A percentile compares a stretch with the other conserved stretches of the same genome.
phyloP scores from a whole-genome alignment of 2,888 invertebrate genomes.

The Linhomoeus sp. region DNA sequence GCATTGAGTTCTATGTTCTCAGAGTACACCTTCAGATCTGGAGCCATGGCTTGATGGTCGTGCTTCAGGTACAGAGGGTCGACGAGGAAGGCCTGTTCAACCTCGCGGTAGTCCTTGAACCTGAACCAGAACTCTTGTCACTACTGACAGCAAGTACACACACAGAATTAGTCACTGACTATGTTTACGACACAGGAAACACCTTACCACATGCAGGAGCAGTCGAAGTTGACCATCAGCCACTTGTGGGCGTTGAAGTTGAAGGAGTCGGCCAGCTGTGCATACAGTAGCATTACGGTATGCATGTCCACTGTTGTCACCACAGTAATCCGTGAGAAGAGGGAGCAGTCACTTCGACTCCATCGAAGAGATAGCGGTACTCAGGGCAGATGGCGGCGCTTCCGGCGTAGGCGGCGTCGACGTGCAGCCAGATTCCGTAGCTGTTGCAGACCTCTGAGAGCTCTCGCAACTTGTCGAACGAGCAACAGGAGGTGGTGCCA shows the following conservation, averaged over 20 bases:
- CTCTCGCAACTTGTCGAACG: conserved; percentile 68
- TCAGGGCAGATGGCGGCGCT: conserved; percentile 54
- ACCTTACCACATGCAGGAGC: conserved; percentile 85
- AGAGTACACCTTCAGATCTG: too few relatives aligned
- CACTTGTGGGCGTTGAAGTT: conserved; percentile 98
- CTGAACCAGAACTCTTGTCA: too few relatives aligned
- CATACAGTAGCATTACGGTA: too few relatives aligned
- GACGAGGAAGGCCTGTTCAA: conserved; percentile 90
- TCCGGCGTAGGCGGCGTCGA: conserved; percentile 68
- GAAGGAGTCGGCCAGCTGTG: conserved; percentile 69
- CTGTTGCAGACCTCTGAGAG: conserved; percentile 45
- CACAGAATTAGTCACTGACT: too few relatives aligned
- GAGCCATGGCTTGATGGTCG: conserved; percentile 65
- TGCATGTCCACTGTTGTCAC: too few relatives aligned
- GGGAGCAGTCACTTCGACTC: conserved; percentile 43
- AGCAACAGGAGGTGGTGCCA: conserved; percentile 88
- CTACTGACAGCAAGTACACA: too few relatives aligned
- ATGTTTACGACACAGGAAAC: too few relatives aligned
- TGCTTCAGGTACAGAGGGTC: conserved; percentile 90
- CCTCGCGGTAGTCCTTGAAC: conserved; percentile 74
- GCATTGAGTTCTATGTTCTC: background rate
- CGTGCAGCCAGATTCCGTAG: conserved; percentile 78
- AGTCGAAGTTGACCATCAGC: conserved; percentile 97
- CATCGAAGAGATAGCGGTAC: conserved; percentile 66
- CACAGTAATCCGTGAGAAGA: conserved; percentile 26